Conservation (phyloP, 2,797 vertebrate species). For the Lindbergichthys nudifrons region DNA sequence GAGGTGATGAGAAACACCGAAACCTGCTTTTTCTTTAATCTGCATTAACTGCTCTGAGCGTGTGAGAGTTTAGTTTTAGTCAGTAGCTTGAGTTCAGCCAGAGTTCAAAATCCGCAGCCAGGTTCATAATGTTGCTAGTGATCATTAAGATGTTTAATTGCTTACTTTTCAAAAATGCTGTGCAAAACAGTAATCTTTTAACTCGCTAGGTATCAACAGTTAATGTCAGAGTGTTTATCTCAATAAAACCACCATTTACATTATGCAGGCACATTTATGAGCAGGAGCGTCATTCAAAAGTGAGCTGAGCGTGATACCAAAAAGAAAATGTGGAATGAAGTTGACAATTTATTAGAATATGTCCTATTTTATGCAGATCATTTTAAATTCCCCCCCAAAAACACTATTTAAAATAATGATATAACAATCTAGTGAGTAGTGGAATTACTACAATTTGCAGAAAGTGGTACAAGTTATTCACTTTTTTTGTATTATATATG, state of each 20-base stretch:
- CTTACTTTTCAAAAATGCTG: neutral
- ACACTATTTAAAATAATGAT: neutral
- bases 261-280: neutral
- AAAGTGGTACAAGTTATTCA: neutral
- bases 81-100: constrained; percentile 34
- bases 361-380: neutral
- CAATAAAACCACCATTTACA: neutral
- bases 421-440: neutral
- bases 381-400: too few species aligned
- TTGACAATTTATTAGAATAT: neutral
- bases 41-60: constrained; percentile 1
- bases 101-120: constrained; percentile 33
- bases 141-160: neutral
- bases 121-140: constrained; percentile 8
- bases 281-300: constrained; percentile 12
- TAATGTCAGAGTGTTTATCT: neutral
- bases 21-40: neutral
- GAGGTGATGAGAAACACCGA: constrained; percentile 2
- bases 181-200: neutral
- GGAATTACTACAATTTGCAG: neutral
- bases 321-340: neutral
- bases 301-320: neutral
- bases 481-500: neutral
- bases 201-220: neutral
- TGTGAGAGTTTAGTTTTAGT: constrained; percentile 39